Conservation (phyloP, 2,113 vertebrate species). For the Puma concolor region DNA sequence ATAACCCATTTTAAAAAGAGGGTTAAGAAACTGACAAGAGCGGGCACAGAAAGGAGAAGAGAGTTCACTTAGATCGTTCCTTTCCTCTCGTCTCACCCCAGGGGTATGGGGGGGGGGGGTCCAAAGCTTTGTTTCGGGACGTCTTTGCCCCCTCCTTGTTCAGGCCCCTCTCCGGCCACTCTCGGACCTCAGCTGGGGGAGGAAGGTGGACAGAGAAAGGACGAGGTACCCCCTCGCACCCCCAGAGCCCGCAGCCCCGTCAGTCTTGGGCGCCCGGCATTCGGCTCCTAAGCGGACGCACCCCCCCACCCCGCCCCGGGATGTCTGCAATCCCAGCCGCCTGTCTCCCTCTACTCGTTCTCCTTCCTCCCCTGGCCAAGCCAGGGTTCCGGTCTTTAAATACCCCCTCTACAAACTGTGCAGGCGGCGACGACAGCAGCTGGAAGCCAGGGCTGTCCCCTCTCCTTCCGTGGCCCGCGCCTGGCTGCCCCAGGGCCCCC, state of each 20-base stretch:
- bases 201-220: neutral
- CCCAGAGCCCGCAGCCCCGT: neutral
- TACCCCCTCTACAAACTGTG: conserved; percentile 35
- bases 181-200: neutral
- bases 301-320: neutral
- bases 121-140: conserved; percentile 70
- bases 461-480: neutral
- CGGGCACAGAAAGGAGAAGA: neutral
- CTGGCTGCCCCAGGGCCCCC: neutral
- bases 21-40: conserved; percentile 18
- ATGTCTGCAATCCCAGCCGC: neutral
- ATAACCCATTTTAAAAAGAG: neutral
- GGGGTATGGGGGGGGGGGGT: neutral
- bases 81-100: neutral
- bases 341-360: neutral
- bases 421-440: conserved; percentile 34
- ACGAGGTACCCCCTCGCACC: neutral
- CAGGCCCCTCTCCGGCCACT: conserved; percentile 33
- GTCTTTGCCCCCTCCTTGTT: neutral
- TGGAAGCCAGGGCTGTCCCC: conserved; percentile 47
- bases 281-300: neutral
- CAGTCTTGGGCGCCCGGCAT: neutral
- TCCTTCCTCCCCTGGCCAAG: neutral
- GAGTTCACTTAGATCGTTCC: conserved; percentile 52
- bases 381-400: conserved; percentile 56